Base-by-base conservation (phyloP, 2,113 vertebrate genomes). In the Rana temporaria region DNA sequence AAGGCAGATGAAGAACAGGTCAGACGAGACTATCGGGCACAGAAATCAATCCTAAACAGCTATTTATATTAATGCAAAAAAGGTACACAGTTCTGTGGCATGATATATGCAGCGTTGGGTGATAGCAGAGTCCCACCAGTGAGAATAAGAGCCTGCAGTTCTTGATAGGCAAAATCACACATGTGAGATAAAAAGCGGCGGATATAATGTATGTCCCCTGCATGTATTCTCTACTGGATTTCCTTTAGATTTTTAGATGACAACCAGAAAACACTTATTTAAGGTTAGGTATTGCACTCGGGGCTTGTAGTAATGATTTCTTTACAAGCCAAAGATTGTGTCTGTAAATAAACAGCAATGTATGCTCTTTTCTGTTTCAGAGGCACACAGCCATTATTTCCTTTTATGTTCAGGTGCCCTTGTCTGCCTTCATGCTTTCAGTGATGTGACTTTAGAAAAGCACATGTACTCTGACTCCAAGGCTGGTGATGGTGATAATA, bases 11-110 rank as follows among this genome's bases (percentile, higher is more conserved):
- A 94, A 92, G 92, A 92, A 93, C 91, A 93, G 91, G 93, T 90
- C 68, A 85, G 84, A 76, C 81, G 90, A 92, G 90, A 85, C 90
- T 90, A 92, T 92, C 81, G 84, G 92, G 89, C 90, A 89, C 80
- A 90, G 87, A 90, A 93, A 92, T 89, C 88, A 87, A 90, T 89
- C 91, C 94, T 94, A 94, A 95, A 93, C 94, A 94, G 94, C 94
- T 94, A 95, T 95, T 94, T 95, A 93, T 95, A 94, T 95, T 94
- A 94, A 95, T 95, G 93, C 92, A 94, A 93, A 94, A 91, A 93
- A 94, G 93, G 91, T 91, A 90, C 89, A 89, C 89, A 89, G 92
- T 92, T 92, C 91, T 90, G 89, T 90, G 89, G 88, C 88, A 92
- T 95, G 93, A 94, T 94, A 94, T 94, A 94, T 94, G 93, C 91